Evolutionary conservation across 92 coral and sea anemone species (phyloP).

Genomic region (Palythoa grandis): DNA sequence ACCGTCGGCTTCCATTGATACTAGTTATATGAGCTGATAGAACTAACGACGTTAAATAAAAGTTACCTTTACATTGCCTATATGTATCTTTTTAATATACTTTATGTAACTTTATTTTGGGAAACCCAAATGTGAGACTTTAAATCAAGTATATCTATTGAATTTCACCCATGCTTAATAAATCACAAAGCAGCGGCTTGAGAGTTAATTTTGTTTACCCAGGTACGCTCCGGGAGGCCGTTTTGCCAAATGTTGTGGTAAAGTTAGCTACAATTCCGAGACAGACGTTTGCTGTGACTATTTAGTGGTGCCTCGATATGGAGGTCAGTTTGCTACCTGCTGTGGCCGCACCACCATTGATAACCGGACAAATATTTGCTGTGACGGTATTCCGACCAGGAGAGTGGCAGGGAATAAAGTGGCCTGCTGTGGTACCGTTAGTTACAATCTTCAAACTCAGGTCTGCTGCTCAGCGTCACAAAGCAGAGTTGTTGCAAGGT

Average conservation of each 20-base stretch:
- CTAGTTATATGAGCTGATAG: background rate
- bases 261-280: constrained; percentile 26
- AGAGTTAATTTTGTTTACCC: background rate
- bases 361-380: constrained; percentile 35
- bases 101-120: no score
- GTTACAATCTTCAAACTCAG: constrained; percentile 24
- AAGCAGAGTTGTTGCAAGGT: constrained; percentile 35
- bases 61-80: no score
- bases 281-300: constrained; percentile 45
- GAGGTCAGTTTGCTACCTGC: constrained; percentile 44
- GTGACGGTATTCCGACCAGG: constrained; percentile 38
- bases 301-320: constrained; percentile 29
- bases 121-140: no score
- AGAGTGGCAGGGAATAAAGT: constrained; percentile 25
- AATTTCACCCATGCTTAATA: background rate
- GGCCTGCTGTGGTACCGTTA: constrained; percentile 41
- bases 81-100: no score
- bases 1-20: background rate
- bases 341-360: constrained; percentile 42
- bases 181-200: background rate
- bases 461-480: constrained; percentile 46
- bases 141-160: no score
- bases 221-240: constrained; percentile 46
- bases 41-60: no score
- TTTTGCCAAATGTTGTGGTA: constrained; percentile 48